Evolutionary conservation across 1,140 invertebrate genomes (phyloP).

Genomic region (Micrasema longulum): DNA sequence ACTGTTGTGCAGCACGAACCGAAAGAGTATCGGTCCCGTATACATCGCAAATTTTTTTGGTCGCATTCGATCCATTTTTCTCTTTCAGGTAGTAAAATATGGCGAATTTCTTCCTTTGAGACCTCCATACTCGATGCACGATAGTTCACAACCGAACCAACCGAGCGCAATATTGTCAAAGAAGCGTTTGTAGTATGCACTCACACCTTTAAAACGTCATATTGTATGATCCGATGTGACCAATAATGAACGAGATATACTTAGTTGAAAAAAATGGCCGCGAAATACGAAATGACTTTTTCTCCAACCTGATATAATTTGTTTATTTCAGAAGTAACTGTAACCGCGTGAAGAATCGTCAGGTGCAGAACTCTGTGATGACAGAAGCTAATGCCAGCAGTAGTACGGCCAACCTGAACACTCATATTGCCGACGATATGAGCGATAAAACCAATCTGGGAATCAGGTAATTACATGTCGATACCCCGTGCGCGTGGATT

Average conservation of each 20-base stretch:
- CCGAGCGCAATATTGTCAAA: conserved; percentile 45
- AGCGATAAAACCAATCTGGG: conserved; percentile 56
- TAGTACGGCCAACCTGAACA: conserved; percentile 63
- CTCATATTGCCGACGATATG: conserved; percentile 60
- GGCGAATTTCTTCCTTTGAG: conserved; percentile 30
- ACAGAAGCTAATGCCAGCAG: conserved; percentile 56
- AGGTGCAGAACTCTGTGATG: neutral
- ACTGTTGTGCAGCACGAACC: conserved; percentile 14
- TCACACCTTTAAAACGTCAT: conserved; percentile 2
- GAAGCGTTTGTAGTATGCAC: conserved; percentile 17
- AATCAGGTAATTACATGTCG: conserved; percentile 22
- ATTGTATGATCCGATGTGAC: conserved; percentile 4
- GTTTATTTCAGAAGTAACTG: neutral
- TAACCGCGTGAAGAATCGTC: too few species aligned
- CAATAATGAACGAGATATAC: conserved; percentile 18
- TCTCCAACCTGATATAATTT: too few species aligned
- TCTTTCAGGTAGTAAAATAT: conserved; percentile 21
- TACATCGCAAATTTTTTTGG: conserved; percentile 21
- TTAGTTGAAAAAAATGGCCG: conserved; percentile 34
- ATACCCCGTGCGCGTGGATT: too few species aligned
- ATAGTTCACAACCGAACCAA: conserved; percentile 45
- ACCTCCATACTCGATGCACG: conserved; percentile 19
- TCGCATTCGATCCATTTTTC: conserved; percentile 18
- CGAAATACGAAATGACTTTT: too few species aligned
- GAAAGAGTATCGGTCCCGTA: conserved; percentile 14